Evolutionary conservation across 2,113 vertebrate genomes (phyloP), one percentile per base, ranked within the genome.

Genomic region (Equus przewalskii): DNA sequence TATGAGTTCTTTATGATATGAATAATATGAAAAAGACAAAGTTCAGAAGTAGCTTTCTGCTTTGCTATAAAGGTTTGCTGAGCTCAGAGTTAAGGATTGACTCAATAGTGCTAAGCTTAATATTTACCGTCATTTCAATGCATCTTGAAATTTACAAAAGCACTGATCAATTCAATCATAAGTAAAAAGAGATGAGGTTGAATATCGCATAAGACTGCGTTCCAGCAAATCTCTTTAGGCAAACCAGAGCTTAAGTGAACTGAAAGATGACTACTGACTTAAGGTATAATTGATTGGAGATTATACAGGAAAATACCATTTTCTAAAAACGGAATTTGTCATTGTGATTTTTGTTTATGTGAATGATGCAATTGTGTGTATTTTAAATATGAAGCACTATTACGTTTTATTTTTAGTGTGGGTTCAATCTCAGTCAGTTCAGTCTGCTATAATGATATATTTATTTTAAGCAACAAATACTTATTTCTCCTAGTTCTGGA

Each of bases 111-210:
- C 36, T 70, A 76, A 96, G 21, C 46, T 95, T 83, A 24, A 62
- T 94, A 96, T 46, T 83, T 92, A 91, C 22, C 21, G 10, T 78
- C 65, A 88, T 70, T 91, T 86, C 46, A 96, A 80, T 82, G 49
- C 0, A 95, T 81, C 58, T 96, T 96, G 30, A 75, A 94, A 98
- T 67, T 85, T 85, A 97, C 15, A 93, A 91, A 94, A 87, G 49
- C 51, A 70, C 28, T 75, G 58, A 98, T 96, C 54, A 88, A 82
- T 83, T 67, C 21, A 89, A 97, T 91, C 91, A 87, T 91, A 98
- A 95, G 92, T 98, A 80, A n/a, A 94, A 70, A 96, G 70, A 81
- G 86, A 72, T 0, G 30, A 76, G 69, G 94, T 56, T n/a, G 76
- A 98, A 67, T 58, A 22, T 80, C 70, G 75, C 21, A 7, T 22